Base-by-base conservation (phyloP, 2,797 vertebrate species). In the Adrianichthys oophorus region DNA sequence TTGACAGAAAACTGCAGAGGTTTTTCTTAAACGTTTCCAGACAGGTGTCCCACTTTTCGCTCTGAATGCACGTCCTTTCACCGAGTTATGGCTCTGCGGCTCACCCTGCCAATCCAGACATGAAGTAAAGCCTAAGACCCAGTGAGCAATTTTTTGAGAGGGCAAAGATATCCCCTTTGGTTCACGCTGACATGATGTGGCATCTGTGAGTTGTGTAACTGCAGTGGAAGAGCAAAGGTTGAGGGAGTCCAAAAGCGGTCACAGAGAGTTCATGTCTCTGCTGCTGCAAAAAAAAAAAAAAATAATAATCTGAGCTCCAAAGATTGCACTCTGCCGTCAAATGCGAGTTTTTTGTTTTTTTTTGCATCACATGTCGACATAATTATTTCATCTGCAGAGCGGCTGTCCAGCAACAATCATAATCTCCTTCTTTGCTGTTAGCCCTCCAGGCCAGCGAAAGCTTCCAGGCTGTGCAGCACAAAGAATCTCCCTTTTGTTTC, bases 141-240 rank as follows among this genome's bases (percentile, higher is more conserved):
- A 59, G 55, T 14, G 55, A 59, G 73, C 15, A 3, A 58, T 56
- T 74, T 56, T 48, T 59, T 7, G 2, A 71, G 63, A 26, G 48
- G 29, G 19, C 29, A 57, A 57, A 70, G 50, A 71, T 65, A 62
- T 72, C 52, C 57, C 54, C 70, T 68, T 62, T 52, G 63, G 63
- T 78, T 70, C 62, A 59, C 46, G 48, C 55, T 54, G 43, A 78
- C 76, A 52, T 16, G 59, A 82, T 76, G 81, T 72, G 78, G 69
- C 81, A 82, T 83, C 67, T 85, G 75, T 49, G 70, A 77, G 66
- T 65, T 65, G 74, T 80, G 74, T 78, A 81, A 83, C 61, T 83
- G 57, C 65, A 82, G 72, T 74, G 69, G 81, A 81, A 76, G 56
- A 60, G 56, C 59, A 58, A 65, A 48, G 46, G 56, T 75, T 61